A percentile compares a stretch with the other conserved stretches of the same genome.
Evolutionary conservation across 1,140 invertebrate genomes (phyloP).

Genomic region (Leptoteleia sp.): DNA sequence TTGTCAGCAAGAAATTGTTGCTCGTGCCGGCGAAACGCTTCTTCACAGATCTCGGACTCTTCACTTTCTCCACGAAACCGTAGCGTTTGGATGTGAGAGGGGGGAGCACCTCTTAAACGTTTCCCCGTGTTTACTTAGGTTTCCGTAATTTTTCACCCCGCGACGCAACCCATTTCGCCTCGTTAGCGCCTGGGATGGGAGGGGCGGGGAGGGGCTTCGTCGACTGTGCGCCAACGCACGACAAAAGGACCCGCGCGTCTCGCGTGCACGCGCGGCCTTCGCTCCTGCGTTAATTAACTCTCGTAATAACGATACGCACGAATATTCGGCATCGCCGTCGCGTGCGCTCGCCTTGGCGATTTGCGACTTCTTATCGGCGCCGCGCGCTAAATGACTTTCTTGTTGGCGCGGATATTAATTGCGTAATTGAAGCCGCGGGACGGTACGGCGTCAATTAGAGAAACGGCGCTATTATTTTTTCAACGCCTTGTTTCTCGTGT

Average conservation of each 20-base stretch:
- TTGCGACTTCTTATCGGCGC: too few relatives aligned
- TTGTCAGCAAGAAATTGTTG: too few relatives aligned
- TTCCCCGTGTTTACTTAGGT: constrained; percentile 5
- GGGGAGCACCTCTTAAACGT: constrained; percentile 18
- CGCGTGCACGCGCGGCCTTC: constrained; percentile 22
- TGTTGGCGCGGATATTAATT: too few relatives aligned
- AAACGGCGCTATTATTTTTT: too few relatives aligned
- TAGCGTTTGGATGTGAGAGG: too few relatives aligned
- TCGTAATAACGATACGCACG: constrained; percentile 29
- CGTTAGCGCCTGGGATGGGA: too few relatives aligned
- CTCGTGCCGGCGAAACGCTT: constrained; percentile 23
- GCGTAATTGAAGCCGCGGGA: too few relatives aligned
- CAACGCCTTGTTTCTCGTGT: too few relatives aligned
- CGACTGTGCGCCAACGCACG: constrained; percentile 10
- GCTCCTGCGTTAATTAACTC: constrained; percentile 25
- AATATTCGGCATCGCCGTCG: constrained; percentile 16
- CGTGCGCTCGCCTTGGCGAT: too few relatives aligned
- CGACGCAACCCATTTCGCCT: constrained; percentile 42
- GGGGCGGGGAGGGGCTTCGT: too few relatives aligned
- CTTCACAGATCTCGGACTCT: constrained; percentile 18
- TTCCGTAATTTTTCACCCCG: constrained; percentile 38
- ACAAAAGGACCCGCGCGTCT: constrained; percentile 30
- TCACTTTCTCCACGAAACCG: constrained; percentile 33
- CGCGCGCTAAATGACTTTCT: too few relatives aligned
- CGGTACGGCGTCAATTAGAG: too few relatives aligned